Percentiles rank a stretch among this genome's conserved stretches.
Conservation (phyloP, 2,888 invertebrate genomes). For the Drosophila testacea region DNA sequence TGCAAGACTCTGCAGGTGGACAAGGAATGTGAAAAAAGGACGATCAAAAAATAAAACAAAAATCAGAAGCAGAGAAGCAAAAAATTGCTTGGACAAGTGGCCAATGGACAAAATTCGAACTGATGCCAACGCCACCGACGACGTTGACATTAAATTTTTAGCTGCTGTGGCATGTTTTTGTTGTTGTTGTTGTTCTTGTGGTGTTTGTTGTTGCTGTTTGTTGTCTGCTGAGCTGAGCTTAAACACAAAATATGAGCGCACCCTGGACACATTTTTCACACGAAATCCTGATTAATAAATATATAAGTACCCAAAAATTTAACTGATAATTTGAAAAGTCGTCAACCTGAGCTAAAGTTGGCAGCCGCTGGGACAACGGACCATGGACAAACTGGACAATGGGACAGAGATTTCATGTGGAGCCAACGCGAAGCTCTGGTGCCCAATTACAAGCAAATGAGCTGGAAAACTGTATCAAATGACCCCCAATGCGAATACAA, state of each 20-base stretch:
- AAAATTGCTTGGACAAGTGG: slow-evolving; percentile 31
- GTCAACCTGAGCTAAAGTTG: slow-evolving; percentile 73
- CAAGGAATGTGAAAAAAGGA: slow-evolving; percentile 18
- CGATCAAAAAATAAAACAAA: slow-evolving; percentile 12
- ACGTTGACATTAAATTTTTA: slow-evolving; percentile 73
- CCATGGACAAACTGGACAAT: slow-evolving; percentile 23
- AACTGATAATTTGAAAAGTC: slow-evolving; percentile 79
- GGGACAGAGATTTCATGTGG: slow-evolving; percentile 60
- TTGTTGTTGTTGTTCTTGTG: slow-evolving; percentile 33
- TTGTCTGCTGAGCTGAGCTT: slow-evolving; percentile 70
- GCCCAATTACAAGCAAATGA: slow-evolving; percentile 85
- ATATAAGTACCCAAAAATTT: slow-evolving; percentile 73
- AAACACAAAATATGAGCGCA: slow-evolving; percentile 63
- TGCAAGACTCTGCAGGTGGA: slow-evolving; percentile 64
- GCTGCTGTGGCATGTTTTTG: slow-evolving; percentile 48
- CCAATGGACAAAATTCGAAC: slow-evolving; percentile 58
- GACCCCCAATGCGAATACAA: slow-evolving; percentile 82
- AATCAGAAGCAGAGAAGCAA: slow-evolving; percentile 13
- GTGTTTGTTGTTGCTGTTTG: slow-evolving; percentile 40
- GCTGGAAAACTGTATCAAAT: slow-evolving; percentile 86
- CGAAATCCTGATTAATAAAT: slow-evolving; percentile 81
- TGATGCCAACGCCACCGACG: slow-evolving; percentile 82
- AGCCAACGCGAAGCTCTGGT: slow-evolving; percentile 77
- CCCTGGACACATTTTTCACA: slow-evolving; percentile 81
- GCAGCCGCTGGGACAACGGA: slow-evolving; percentile 30